Percentiles rank a stretch among this genome's conserved stretches.
Conservation (phyloP, 1,140 invertebrate genomes). For the Anastatus disparis region DNA sequence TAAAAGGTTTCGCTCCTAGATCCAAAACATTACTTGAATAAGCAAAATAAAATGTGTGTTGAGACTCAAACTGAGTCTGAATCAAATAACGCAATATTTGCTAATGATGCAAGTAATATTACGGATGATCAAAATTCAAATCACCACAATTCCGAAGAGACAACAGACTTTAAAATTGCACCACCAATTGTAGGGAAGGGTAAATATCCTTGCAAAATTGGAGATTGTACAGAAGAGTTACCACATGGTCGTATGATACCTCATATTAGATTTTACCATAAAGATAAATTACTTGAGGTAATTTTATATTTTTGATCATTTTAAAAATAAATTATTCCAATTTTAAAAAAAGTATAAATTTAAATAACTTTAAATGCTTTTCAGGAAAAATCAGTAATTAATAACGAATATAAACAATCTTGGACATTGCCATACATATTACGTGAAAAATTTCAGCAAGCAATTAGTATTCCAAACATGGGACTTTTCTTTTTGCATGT, state of each 20-base stretch:
- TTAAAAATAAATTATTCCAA: slow-evolving; percentile 13
- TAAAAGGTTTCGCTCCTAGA: slow-evolving; percentile 43
- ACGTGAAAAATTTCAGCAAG: slow-evolving; percentile 38
- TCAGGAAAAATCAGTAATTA: not conserved
- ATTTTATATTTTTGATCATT: too few relatives aligned
- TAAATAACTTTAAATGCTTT: slow-evolving; percentile 5
- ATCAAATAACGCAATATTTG: not conserved
- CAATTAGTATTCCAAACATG: slow-evolving; percentile 48
- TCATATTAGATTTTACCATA: slow-evolving; percentile 49
- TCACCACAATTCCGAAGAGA: too few relatives aligned
- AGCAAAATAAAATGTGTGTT: slow-evolving; percentile 33
- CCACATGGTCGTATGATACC: slow-evolving; percentile 46
- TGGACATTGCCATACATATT: slow-evolving; percentile 42
- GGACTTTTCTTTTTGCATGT: slow-evolving; percentile 55
- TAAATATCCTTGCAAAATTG: slow-evolving; percentile 49
- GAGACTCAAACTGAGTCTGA: slow-evolving; percentile 41
- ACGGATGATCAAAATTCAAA: not conserved
- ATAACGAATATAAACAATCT: not conserved
- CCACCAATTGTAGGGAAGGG: slow-evolving; percentile 48
- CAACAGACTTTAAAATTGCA: not conserved
- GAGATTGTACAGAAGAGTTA: slow-evolving; percentile 38
- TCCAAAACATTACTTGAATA: slow-evolving; percentile 41
- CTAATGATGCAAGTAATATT: not conserved
- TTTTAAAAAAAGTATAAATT: not conserved
- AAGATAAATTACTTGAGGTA: slow-evolving; percentile 43